Evolutionary conservation across 2,888 invertebrate species (phyloP), one percentile per base, ranked within the genome.

Genomic region (Nymphalis urticae): DNA sequence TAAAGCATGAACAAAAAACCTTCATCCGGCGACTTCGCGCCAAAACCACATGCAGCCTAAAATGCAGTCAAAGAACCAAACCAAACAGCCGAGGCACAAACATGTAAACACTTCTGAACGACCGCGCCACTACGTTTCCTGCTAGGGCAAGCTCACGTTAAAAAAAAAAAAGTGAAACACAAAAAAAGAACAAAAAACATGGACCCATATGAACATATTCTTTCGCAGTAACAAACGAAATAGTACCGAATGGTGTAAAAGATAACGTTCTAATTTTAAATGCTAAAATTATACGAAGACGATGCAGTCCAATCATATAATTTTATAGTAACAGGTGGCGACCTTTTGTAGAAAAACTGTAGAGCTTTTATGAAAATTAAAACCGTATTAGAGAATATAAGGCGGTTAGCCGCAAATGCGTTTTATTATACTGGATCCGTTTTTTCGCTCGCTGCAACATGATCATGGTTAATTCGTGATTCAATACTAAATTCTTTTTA

Each of bases 301-400:
- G 65, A 64, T 59, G 76, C 76, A 58, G 74, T 64, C 69, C 73
- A 72, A 76, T 73, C 77, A 74, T 75, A 78, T 85, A 85, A 83
- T 85, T 85, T 82, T 72, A 78, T 71, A 73, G 80, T 81, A 85
- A 85, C 88, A 88, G 85, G 84, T 88, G 88, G 79, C 72, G 75
- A 77, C 77, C 76, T 47, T 62, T 72, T 71, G 73, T 75, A 68
- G 56, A 76, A 80, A 82, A 81, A 81, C 76, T 74, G 71, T 71
- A 71, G 69, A 77, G 77, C 82, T 85, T 84, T 85, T 82, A 83
- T 82, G 83, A 76, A 83, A 88, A 87, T 87, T 87, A 86, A 88
- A 88, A 82, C 78, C 71, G 80, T 86, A 87, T 89, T 87, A 87
- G 82, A 85, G 82, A 81, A 83, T 85, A 87, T 86, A 77, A 81